These are phyloP conservation scores for Peromyscus maniculatus DNA, from an alignment of 2,113 vertebrate genomes.

Conservation along the genomic window DNA sequence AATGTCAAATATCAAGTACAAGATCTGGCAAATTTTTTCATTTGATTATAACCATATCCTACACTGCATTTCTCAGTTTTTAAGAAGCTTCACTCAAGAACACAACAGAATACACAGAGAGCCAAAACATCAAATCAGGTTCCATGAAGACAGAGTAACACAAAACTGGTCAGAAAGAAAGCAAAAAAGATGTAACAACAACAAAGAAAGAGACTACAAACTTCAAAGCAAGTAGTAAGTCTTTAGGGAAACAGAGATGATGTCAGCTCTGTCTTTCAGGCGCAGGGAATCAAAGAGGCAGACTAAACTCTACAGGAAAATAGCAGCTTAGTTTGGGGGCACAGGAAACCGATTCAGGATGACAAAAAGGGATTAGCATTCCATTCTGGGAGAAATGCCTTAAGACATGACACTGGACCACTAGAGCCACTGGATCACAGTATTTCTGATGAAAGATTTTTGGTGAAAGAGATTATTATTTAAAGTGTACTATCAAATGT, in stretches of 20 bases:
- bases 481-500: constrained; percentile 12
- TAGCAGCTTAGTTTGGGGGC: background rate
- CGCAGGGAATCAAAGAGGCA: constrained; percentile 25
- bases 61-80: constrained; percentile 41
- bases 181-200: background rate
- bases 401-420: background rate
- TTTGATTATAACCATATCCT: constrained; percentile 52
- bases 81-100: constrained; percentile 58
- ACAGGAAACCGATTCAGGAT: constrained; percentile 11
- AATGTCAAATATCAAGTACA: constrained; percentile 47
- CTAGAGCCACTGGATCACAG: background rate
- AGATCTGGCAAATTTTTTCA: constrained; percentile 45
- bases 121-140: constrained; percentile 51
- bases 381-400: background rate
- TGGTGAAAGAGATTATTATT: background rate
- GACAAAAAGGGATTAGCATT: background rate
- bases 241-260: background rate
- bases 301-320: background rate
- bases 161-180: constrained; percentile 45
- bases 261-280: constrained; percentile 37
- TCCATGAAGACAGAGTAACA: constrained; percentile 40
- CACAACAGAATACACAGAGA: constrained; percentile 49
- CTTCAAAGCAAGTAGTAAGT: constrained; percentile 27
- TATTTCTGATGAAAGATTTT: constrained; percentile 2
- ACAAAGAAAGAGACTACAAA: constrained; percentile 29